Percentiles rank a stretch among this genome's conserved stretches.
Conservation (phyloP, 2,888 invertebrate genomes). For the Elegia similella region DNA sequence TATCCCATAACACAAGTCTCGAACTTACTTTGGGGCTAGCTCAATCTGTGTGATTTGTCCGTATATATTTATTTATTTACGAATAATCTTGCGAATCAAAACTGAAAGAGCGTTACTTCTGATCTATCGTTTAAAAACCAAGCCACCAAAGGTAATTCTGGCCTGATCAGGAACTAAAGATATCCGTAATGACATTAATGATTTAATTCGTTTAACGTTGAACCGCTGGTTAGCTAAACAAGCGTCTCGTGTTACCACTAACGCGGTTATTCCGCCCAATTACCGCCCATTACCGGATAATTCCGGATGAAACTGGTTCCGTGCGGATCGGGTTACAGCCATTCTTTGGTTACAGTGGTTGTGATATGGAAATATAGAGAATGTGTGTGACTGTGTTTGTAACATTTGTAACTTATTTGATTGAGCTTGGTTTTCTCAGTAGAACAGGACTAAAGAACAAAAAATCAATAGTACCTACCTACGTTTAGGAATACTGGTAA, state of each 20-base stretch:
- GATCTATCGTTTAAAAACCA: neutral
- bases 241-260: constrained; percentile 46
- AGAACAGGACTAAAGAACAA: too few species aligned
- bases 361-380: constrained; percentile 6
- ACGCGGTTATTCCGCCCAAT: constrained; percentile 71
- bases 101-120: too few species aligned
- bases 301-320: constrained; percentile 44
- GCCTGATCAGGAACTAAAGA: constrained; percentile 1
- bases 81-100: too few species aligned
- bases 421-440: too few species aligned
- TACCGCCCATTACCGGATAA: constrained; percentile 61
- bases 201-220: constrained; percentile 44
- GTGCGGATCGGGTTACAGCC: constrained; percentile 42
- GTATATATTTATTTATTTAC: too few species aligned
- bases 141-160: neutral
- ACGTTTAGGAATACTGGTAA: too few species aligned
- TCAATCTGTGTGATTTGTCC: too few species aligned
- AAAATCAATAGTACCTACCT: too few species aligned
- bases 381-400: constrained; percentile 12
- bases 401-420: too few species aligned
- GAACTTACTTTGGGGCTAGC: too few species aligned
- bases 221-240: constrained; percentile 48
- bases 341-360: constrained; percentile 9
- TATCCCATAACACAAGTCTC: too few species aligned
- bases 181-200: constrained; percentile 20